Evolutionary conservation across 2,797 vertebrate genomes (phyloP).

Genomic region (Leptatherina wallacei): DNA sequence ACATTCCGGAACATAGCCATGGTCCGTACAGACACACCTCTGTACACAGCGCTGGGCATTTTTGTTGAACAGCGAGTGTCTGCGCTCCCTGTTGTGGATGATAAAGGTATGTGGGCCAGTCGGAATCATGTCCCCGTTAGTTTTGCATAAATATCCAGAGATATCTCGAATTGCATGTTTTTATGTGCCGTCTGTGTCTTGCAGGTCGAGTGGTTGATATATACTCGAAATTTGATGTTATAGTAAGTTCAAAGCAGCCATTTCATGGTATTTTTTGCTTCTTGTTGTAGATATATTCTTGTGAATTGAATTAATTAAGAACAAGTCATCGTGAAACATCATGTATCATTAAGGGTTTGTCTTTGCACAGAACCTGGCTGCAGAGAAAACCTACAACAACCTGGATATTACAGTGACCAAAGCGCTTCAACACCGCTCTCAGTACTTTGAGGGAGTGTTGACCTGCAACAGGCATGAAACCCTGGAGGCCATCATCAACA

Average conservation of each 20-base stretch:
- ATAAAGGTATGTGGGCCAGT: slow-evolving; percentile 85
- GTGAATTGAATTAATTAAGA: slow-evolving; percentile 1
- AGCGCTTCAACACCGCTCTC: slow-evolving; percentile 94
- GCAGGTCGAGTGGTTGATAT: slow-evolving; percentile 96
- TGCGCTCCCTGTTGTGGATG: slow-evolving; percentile 93
- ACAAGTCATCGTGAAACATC: not conserved
- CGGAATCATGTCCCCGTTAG: slow-evolving; percentile 15
- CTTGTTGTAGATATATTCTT: not conserved
- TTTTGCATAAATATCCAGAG: slow-evolving; percentile 14
- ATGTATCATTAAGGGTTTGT: not conserved
- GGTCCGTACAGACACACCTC: slow-evolving; percentile 91
- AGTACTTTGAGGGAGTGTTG: slow-evolving; percentile 97
- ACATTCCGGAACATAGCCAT: slow-evolving; percentile 95
- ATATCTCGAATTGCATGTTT: slow-evolving; percentile 2
- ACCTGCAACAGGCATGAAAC: slow-evolving; percentile 92
- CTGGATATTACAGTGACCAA: slow-evolving; percentile 96
- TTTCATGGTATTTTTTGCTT: not conserved
- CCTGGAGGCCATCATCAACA: slow-evolving; percentile 93
- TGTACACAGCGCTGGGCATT: slow-evolving; percentile 95
- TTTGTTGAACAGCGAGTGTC: slow-evolving; percentile 97
- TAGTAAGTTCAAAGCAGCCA: slow-evolving; percentile 87
- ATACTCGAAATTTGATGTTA: slow-evolving; percentile 98
- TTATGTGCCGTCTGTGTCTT: slow-evolving; percentile 38
- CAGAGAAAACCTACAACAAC: slow-evolving; percentile 98
- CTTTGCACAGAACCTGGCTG: slow-evolving; percentile 89